Conservation (phyloP, 1,140 invertebrate species). For the Ceratina australensis region DNA sequence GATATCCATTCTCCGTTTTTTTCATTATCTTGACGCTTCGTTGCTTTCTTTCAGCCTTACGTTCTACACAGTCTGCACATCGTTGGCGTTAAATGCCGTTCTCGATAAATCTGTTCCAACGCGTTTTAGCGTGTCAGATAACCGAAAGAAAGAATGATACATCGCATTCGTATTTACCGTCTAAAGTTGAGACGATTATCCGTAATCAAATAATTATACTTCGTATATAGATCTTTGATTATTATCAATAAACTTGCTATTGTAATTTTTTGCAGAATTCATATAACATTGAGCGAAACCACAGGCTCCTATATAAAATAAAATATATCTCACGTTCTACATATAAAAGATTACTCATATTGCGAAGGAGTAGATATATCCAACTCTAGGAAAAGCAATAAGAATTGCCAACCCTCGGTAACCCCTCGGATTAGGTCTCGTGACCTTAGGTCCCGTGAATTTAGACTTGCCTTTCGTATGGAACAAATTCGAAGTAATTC, state of each 20-base stretch:
- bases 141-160: background rate
- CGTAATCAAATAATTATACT: too few relatives aligned
- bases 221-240: too few relatives aligned
- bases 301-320: too few relatives aligned
- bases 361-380: background rate
- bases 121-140: background rate
- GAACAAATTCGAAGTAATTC: slow-evolving; percentile 2
- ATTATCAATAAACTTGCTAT: too few relatives aligned
- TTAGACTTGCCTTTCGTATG: background rate
- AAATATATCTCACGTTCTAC: too few relatives aligned
- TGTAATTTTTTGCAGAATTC: too few relatives aligned
- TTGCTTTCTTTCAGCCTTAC: background rate
- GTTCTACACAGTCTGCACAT: background rate
- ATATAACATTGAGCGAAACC: too few relatives aligned
- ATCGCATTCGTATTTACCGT: too few relatives aligned
- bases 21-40: background rate
- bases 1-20: too few relatives aligned
- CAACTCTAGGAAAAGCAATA: background rate
- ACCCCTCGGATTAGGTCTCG: background rate
- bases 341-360: too few relatives aligned
- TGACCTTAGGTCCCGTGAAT: background rate
- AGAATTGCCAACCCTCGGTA: background rate
- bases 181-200: background rate
- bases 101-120: background rate
- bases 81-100: background rate